Percentiles rank a stretch among this genome's conserved stretches.
Conservation (phyloP, 2,113 vertebrate genomes). For the Seriola quinqueradiata region DNA sequence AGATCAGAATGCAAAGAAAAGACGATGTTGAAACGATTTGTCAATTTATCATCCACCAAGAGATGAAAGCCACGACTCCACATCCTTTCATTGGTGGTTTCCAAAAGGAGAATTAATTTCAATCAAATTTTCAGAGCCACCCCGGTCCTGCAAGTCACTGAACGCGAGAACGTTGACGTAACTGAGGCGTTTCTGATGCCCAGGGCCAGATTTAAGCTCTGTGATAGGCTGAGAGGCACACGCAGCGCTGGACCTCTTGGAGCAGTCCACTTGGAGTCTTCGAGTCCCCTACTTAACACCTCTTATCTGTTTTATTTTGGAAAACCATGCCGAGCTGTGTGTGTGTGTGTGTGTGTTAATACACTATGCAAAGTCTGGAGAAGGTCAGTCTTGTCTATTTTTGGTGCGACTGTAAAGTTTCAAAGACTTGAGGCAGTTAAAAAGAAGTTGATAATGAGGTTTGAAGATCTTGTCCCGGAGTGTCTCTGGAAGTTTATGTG, state of each 20-base stretch:
- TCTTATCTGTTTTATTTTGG: conserved; percentile 65
- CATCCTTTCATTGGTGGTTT: not conserved
- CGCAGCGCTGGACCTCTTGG: conserved; percentile 13
- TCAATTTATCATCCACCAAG: not conserved
- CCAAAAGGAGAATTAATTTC: not conserved
- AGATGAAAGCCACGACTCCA: not conserved
- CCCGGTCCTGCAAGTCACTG: not conserved
- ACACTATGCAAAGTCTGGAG: conserved; percentile 7
- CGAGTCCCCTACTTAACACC: conserved; percentile 26
- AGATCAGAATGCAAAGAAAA: not conserved
- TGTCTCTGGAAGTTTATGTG: not conserved
- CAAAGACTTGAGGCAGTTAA: conserved; percentile 20
- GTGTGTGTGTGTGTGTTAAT: conserved; percentile 19
- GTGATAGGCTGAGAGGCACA: not conserved
- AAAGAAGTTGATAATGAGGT: conserved; percentile 15
- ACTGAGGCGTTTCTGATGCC: not conserved
- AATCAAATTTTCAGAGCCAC: not conserved
- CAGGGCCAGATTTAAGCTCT: not conserved
- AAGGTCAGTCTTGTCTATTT: conserved; percentile 60
- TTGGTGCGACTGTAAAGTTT: conserved; percentile 31
- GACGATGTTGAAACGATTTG: not conserved
- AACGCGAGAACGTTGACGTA: not conserved
- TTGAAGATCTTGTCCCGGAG: conserved; percentile 7
- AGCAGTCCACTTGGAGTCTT: conserved; percentile 19
- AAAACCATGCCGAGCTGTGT: conserved; percentile 30